These are phyloP conservation scores for Xyrauchen texanus DNA, from an alignment of 2,113 vertebrate species.

Conservation along the genomic window DNA sequence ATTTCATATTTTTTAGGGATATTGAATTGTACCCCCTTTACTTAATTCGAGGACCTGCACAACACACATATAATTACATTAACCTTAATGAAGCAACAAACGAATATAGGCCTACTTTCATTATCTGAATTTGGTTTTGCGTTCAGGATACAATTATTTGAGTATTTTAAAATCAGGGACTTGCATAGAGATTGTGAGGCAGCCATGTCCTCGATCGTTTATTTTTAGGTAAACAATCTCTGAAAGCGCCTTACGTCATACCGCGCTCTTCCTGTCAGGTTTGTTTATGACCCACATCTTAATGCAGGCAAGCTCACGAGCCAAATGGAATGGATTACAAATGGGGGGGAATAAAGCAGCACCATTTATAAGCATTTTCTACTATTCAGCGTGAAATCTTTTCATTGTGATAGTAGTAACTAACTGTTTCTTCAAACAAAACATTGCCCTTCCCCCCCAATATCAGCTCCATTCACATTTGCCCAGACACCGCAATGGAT, in stretches of 20 bases:
- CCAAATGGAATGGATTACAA: not conserved
- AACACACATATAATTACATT: no score
- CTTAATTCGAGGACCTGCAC: not conserved
- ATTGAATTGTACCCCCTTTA: not conserved
- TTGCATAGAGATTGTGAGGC: not conserved
- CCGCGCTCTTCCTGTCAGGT: constrained; percentile 25
- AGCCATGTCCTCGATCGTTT: not conserved
- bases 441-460: constrained; percentile 57
- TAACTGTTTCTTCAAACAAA: constrained; percentile 52
- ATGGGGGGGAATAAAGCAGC: not conserved
- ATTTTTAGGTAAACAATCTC: constrained; percentile 16
- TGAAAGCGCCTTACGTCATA: constrained; percentile 45
- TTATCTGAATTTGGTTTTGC: no score
- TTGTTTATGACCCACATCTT: constrained; percentile 35
- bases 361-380: not conserved
- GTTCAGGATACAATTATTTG: no score
- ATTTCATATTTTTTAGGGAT: not conserved
- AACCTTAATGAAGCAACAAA: no score
- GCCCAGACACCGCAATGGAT: constrained; percentile 47
- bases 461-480: constrained; percentile 61
- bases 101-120: no score
- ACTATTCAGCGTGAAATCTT: not conserved
- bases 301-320: not conserved
- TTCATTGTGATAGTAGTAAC: constrained; percentile 21
- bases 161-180: no score